A percentile compares a stretch with the other conserved stretches of the same genome.
phyloP scores from a whole-genome alignment of 2,888 invertebrate species.

The Gryllus longicercus region DNA sequence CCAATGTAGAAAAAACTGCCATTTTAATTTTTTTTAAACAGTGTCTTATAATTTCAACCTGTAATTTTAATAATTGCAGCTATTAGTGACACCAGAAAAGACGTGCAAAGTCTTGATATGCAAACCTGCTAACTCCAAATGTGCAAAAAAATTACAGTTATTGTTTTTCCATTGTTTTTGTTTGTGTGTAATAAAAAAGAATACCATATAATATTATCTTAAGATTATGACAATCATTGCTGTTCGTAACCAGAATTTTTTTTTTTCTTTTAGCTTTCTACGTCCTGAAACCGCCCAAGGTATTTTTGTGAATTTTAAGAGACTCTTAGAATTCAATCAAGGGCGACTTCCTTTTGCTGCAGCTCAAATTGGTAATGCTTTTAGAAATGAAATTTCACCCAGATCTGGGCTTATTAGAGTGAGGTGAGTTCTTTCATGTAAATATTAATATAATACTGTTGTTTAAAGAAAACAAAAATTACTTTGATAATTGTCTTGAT shows the following conservation, averaged over 20 bases:
- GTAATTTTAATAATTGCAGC: too few species aligned
- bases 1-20: too few species aligned
- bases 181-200: too few species aligned
- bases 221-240: too few species aligned
- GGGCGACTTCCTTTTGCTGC: slow-evolving; percentile 95
- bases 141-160: too few species aligned
- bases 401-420: slow-evolving; percentile 92
- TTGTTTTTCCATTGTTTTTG: too few species aligned
- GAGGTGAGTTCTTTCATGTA: slow-evolving; percentile 45
- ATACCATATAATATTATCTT: too few species aligned
- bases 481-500: background rate
- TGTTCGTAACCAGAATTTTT: background rate
- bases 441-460: background rate
- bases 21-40: too few species aligned
- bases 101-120: too few species aligned
- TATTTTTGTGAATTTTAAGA: slow-evolving; percentile 99
- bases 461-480: background rate
- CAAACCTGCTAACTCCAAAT: too few species aligned
- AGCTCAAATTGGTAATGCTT: slow-evolving; percentile 97
- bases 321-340: slow-evolving; percentile 94
- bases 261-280: slow-evolving; percentile 60
- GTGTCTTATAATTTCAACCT: too few species aligned
- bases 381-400: slow-evolving; percentile 99
- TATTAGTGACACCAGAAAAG: too few species aligned
- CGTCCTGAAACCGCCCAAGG: slow-evolving; percentile 99